These are phyloP conservation scores for Amphiprion ocellaris DNA, from an alignment of 2,113 vertebrate genomes.

Conservation along the genomic window DNA sequence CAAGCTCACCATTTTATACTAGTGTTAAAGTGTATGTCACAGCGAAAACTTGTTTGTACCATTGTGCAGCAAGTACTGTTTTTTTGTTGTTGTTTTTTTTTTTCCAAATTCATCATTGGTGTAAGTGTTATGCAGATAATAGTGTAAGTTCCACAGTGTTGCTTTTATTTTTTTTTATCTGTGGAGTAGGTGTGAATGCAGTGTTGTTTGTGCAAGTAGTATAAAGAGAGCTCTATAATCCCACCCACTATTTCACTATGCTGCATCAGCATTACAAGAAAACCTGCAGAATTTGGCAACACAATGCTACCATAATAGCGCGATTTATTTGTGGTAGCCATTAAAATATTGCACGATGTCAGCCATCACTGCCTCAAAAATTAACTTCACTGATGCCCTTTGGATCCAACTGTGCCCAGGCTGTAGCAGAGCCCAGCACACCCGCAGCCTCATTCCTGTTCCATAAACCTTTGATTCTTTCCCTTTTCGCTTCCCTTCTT, in stretches of 20 bases:
- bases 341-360: conserved; percentile 47
- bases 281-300: conserved; percentile 71
- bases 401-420: conserved; percentile 48
- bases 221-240: conserved; percentile 56
- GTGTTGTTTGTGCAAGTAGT: conserved; percentile 55
- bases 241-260: conserved; percentile 59
- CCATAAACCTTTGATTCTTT: conserved; percentile 70
- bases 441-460: conserved; percentile 52
- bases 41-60: neutral
- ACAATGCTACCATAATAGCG: conserved; percentile 45
- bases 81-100: neutral
- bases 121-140: conserved; percentile 1
- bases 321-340: conserved; percentile 54
- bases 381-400: conserved; percentile 49
- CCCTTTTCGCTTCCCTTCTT: conserved; percentile 51
- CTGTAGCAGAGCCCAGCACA: conserved; percentile 39
- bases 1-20: too few species aligned
- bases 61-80: neutral
- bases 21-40: too few species aligned
- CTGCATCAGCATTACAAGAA: conserved; percentile 67
- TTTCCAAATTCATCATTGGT: neutral
- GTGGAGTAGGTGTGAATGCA: conserved; percentile 44
- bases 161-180: neutral
- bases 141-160: conserved; percentile 37
- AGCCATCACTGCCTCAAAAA: conserved; percentile 35